phyloP scores from a whole-genome alignment of 2,797 vertebrate species.

The Apodemus agrarius region DNA sequence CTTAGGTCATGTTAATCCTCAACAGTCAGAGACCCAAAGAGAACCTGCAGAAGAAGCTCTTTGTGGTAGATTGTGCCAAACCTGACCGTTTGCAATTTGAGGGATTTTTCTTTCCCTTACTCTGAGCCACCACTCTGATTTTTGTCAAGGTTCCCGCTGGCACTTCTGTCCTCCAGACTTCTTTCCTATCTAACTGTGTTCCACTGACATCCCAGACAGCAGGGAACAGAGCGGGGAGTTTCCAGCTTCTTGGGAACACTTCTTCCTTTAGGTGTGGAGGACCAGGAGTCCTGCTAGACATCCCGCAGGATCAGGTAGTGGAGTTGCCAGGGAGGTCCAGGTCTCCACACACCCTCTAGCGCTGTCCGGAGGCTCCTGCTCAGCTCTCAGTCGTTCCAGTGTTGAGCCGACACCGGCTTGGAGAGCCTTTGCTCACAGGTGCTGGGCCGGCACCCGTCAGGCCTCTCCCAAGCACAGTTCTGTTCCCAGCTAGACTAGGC shows the following conservation, averaged over 20 bases:
- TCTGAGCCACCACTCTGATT: accelerated
- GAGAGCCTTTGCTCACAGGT: neutral
- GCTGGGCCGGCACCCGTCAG: accelerated
- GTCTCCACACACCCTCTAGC: neutral
- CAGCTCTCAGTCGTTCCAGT: no score
- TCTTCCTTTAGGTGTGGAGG: neutral
- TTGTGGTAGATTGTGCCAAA: neutral
- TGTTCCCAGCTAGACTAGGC: neutral
- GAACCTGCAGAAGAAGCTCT: neutral
- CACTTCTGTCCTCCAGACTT: neutral
- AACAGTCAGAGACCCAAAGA: neutral
- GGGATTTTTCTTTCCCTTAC: neutral
- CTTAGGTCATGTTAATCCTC: neutral
- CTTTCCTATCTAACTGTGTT: neutral
- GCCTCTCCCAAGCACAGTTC: neutral
- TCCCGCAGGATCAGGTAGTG: neutral
- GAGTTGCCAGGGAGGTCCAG: neutral
- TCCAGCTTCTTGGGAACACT: neutral
- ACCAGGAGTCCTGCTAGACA: neutral
- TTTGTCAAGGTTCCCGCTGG: neutral
- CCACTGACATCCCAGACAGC: neutral
- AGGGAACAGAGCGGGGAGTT: neutral
- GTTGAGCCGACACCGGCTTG: neutral
- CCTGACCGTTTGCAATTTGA: neutral
- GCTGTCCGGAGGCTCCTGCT: neutral